phyloP scores from a whole-genome alignment of 2,113 vertebrate species.

The Prionailurus viverrinus region DNA sequence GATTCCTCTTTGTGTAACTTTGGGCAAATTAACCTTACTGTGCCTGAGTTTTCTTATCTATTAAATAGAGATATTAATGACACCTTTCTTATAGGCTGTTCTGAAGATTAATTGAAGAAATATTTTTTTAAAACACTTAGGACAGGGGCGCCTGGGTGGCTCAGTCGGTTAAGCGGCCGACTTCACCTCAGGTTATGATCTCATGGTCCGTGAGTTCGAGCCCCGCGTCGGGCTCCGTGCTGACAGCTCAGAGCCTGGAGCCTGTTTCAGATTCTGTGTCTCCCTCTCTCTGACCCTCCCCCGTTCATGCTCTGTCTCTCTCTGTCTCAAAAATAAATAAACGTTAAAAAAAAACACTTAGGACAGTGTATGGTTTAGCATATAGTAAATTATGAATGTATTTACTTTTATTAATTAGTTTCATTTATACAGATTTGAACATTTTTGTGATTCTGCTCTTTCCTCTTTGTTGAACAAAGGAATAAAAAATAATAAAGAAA shows the following conservation, averaged over 20 bases:
- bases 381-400: not conserved
- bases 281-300: no score
- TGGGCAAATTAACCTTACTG: not conserved
- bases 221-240: no score
- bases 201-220: no score
- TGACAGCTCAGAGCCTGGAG: no score
- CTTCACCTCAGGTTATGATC: no score
- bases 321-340: no score
- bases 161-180: no score
- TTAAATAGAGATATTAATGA: not conserved
- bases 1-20: not conserved
- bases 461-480: not conserved
- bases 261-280: no score
- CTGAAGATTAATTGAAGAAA: not conserved
- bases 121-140: not conserved
- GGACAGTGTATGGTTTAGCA: fast-evolving
- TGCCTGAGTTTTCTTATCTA: not conserved
- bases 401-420: conserved; percentile 33
- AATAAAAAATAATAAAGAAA: not conserved
- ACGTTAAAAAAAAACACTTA: not conserved
- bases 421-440: not conserved
- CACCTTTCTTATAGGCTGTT: not conserved
- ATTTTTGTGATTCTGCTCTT: conserved; percentile 9
- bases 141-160: no score
- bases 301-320: no score